phyloP scores from a whole-genome alignment of 2,888 invertebrate genomes.

The Allygus modestus region DNA sequence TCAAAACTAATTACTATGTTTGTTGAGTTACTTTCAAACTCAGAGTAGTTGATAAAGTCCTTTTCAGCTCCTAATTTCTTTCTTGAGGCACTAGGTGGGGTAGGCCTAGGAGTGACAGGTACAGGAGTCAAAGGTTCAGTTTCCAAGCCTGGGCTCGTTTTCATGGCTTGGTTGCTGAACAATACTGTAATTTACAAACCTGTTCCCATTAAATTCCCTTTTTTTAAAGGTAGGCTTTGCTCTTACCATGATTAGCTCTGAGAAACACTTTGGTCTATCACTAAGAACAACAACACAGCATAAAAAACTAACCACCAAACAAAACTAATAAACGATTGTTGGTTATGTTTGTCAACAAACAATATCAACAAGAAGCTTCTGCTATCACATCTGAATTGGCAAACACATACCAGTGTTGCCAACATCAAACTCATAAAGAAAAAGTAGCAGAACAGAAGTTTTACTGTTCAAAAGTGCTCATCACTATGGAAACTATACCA shows the following conservation, averaged over 20 bases:
- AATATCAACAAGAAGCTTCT: not conserved
- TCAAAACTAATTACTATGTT: slow-evolving; percentile 9
- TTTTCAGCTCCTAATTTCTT: not conserved
- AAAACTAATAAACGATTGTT: slow-evolving; percentile 8
- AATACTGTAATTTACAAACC: not conserved
- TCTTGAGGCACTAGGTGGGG: not conserved
- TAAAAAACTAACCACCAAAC: not conserved
- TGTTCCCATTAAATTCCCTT: not conserved
- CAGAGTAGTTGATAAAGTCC: not conserved
- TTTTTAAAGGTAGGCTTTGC: not conserved
- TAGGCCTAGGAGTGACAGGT: not conserved
- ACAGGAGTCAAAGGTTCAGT: not conserved
- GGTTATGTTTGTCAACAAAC: slow-evolving; percentile 27
- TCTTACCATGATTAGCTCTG: too few relatives aligned
- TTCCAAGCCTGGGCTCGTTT: not conserved
- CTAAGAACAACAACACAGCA: not conserved
- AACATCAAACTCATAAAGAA: too few relatives aligned
- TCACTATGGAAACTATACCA: too few relatives aligned
- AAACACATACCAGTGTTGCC: too few relatives aligned
- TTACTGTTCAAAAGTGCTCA: too few relatives aligned
- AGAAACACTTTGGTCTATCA: not conserved
- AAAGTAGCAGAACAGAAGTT: too few relatives aligned
- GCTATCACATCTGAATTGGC: not conserved
- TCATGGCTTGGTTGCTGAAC: not conserved
- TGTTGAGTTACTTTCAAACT: not conserved